Evolutionary conservation across 2,797 vertebrate genomes (phyloP), one percentile per base, ranked within the genome.

Genomic region (Clamator glandarius): DNA sequence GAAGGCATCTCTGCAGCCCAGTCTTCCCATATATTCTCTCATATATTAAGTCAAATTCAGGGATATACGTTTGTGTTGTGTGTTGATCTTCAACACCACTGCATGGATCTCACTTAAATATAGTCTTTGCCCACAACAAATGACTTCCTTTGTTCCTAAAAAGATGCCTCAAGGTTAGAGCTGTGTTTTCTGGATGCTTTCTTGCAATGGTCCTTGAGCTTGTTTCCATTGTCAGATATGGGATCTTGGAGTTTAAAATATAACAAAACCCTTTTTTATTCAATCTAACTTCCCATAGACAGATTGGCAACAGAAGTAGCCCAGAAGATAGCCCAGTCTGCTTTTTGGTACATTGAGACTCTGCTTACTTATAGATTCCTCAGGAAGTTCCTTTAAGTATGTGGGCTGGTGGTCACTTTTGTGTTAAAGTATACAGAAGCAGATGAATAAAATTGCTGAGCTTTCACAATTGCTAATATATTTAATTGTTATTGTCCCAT

Each of bases 401-500:
- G 12, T 29, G 26, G 6, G 11, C 9, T 48, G 16, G 2, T 68
- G 64, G 25, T 85, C 20, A 41, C 31, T 80, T 81, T 5, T 78
- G 51, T 36, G n/a, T 89, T 95, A 85, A 89, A 77, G 8, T 54
- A 25, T 50, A 46, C 16, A 68, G 31, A 59, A 87, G 51, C 15
- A 83, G 54, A 77, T 63, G 79, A 93, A 55, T 20, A 28, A 7
- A 33, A 39, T 11, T 57, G 20, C 66, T 87, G 80, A 92, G 48
- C 64, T 81, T 87, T 92, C 29, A 67, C 11, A 68, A 8, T 44
- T 0, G 5, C 24, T 92, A 82, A 58, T 24, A 7, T 8, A 13
- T 75, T 69, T 86, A 85, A 77, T 81, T 81, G 46, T 83, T 92
- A 44, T 69, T 74, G 44, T 74, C 55, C 51, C 55, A 50, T 87